Conservation (phyloP, 2,113 vertebrate genomes). For the Notarius quadriscutis region DNA sequence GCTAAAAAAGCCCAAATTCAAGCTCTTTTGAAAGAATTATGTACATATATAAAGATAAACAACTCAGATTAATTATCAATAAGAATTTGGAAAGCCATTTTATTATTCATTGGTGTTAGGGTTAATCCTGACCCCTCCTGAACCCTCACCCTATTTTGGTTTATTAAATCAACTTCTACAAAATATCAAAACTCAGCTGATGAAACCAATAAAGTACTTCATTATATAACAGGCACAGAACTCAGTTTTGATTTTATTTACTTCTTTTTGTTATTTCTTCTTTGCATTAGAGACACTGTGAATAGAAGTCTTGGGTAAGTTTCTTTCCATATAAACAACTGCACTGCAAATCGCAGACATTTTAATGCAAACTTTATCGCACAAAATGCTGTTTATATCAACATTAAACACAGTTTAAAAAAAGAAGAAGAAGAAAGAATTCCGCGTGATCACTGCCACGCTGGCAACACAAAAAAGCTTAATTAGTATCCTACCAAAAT, state of each 20-base stretch:
- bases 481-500: neutral
- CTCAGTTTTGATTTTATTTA: neutral
- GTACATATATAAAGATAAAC: neutral
- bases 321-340: neutral
- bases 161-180: neutral
- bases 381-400: neutral
- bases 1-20: neutral
- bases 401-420: neutral
- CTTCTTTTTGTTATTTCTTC: neutral
- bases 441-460: neutral
- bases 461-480: slow-evolving; percentile 9
- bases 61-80: neutral
- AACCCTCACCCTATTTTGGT: neutral
- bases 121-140: neutral
- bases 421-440: neutral
- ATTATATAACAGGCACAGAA: neutral
- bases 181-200: neutral
- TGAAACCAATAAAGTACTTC: neutral
- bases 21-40: neutral
- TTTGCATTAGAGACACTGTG: neutral
- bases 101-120: neutral
- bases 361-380: neutral
- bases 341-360: neutral
- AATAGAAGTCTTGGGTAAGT: neutral
- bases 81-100: neutral